phyloP scores from a whole-genome alignment of 2,888 invertebrate genomes.

The Uropetala carovei region DNA sequence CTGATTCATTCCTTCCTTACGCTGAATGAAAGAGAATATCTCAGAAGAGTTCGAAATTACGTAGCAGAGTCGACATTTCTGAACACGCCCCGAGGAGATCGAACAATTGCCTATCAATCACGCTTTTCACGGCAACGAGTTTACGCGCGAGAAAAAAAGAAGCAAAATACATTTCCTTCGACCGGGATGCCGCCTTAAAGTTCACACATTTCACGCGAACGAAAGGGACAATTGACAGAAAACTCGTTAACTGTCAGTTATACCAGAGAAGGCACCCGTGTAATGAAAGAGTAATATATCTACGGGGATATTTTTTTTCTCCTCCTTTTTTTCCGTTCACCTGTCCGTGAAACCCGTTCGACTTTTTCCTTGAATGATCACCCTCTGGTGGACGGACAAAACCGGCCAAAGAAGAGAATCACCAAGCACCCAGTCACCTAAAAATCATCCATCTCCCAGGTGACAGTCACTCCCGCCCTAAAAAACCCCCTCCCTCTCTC shows the following conservation, averaged over 20 bases:
- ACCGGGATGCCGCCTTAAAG: neutral
- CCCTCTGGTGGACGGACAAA: neutral
- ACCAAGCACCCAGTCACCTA: neutral
- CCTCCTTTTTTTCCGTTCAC: neutral
- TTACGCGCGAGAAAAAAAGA: neutral
- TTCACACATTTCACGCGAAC: neutral
- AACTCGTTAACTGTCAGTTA: constrained; percentile 29
- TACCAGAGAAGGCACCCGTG: neutral
- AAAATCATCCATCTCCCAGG: constrained; percentile 14
- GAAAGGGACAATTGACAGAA: constrained; percentile 14
- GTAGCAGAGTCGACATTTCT: too few relatives aligned
- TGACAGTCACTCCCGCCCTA: neutral
- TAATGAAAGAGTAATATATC: constrained; percentile 19
- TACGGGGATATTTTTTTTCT: neutral
- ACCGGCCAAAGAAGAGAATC: neutral
- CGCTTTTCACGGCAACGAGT: neutral
- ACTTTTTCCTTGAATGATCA: neutral
- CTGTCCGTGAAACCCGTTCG: neutral
- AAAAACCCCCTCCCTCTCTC: neutral
- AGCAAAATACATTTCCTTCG: neutral
- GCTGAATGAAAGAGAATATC: too few relatives aligned
- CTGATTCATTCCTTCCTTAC: too few relatives aligned
- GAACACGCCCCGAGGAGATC: too few relatives aligned
- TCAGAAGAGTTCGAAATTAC: too few relatives aligned
- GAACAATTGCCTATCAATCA: neutral